Conservation (phyloP, 92 coral and sea anemone species). For the Zoanthus gigantus region DNA sequence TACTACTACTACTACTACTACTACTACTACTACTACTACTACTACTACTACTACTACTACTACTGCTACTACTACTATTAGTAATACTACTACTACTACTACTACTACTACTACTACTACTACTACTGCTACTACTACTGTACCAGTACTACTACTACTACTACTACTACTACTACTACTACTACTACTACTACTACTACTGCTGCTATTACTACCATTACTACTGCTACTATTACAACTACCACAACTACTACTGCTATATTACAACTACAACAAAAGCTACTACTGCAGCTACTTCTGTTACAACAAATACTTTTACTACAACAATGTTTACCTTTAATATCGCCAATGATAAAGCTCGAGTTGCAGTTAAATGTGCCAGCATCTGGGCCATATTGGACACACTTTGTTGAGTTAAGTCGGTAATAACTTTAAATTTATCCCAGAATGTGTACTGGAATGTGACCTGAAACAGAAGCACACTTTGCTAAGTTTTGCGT, state of each 20-base stretch:
- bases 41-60: neutral
- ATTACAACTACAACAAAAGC: neutral
- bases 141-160: neutral
- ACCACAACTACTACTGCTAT: neutral
- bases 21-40: neutral
- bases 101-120: neutral
- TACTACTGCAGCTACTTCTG: neutral
- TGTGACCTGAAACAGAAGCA: constrained; percentile 70
- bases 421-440: constrained; percentile 81
- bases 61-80: neutral
- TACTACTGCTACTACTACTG: neutral
- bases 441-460: constrained; percentile 98
- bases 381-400: constrained; percentile 80
- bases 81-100: neutral
- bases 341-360: constrained; percentile 85
- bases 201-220: neutral
- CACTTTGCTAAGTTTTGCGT: neutral
- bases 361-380: constrained; percentile 79
- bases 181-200: neutral
- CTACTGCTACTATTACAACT: neutral
- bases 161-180: neutral
- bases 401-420: constrained; percentile 76
- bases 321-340: constrained; percentile 75
- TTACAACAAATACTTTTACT: neutral
- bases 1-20: neutral